Conservation (phyloP, 2,888 invertebrate genomes). For the Dyspetes luteomarginatus region DNA sequence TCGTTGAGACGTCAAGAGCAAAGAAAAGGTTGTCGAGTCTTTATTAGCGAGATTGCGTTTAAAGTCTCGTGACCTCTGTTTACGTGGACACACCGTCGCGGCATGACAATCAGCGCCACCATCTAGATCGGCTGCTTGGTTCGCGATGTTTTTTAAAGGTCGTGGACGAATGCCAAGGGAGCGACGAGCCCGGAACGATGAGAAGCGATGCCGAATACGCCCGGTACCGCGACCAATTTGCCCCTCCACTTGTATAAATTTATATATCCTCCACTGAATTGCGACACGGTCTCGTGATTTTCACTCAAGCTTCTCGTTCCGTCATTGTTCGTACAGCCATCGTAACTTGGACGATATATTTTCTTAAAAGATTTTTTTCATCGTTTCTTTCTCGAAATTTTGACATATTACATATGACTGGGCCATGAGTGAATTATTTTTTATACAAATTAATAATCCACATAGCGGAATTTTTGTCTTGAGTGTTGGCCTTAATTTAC, state of each 20-base stretch:
- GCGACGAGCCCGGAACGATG: constrained; percentile 58
- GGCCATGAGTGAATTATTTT: too few relatives aligned
- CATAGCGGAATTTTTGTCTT: too few relatives aligned
- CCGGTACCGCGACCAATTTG: constrained; percentile 58
- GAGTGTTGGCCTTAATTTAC: too few relatives aligned
- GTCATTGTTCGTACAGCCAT: constrained; percentile 11
- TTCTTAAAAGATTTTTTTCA: too few relatives aligned
- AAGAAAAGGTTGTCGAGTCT: too few relatives aligned
- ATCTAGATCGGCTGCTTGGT: constrained; percentile 4
- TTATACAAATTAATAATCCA: too few relatives aligned
- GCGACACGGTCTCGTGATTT: constrained; percentile 47
- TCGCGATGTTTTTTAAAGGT: constrained; percentile 54
- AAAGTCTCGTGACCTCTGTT: neutral
- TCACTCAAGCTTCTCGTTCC: constrained; percentile 27
- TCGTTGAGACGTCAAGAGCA: too few relatives aligned
- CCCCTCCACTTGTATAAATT: neutral
- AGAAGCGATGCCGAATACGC: constrained; percentile 24
- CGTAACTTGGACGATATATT: too few relatives aligned
- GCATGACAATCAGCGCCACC: constrained; percentile 21
- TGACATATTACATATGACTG: too few relatives aligned
- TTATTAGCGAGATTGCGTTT: constrained; percentile 8
- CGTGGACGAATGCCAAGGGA: constrained; percentile 63
- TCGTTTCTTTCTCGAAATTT: too few relatives aligned
- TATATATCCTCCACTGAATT: neutral
- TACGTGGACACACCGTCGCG: neutral